Evolutionary conservation across 2,888 invertebrate genomes (phyloP), one percentile per base, ranked within the genome.

Genomic region (Trachelus tabidus): DNA sequence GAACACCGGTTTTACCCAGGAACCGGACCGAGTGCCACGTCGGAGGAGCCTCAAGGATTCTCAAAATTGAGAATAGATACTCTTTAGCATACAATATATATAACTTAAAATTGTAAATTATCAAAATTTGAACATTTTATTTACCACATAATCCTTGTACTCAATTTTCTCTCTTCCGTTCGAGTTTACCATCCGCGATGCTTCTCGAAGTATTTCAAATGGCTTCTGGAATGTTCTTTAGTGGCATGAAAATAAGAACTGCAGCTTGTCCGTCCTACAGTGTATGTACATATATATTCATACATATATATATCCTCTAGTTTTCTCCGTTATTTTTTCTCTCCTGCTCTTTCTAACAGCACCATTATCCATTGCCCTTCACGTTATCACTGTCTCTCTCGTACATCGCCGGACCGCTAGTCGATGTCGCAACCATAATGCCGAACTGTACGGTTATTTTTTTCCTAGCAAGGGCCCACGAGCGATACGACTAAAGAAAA

Each of bases 361-460:
- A n/a, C 11, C 6, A 56, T 75, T 75, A 56, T 30, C 34, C n/a
- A 68, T 56, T 56, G 56, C 56, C 23, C 37, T 56, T 34, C 73
- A 35, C 73, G 23, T 37, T 73, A 34, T 73, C 73, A 4, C 73
- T 34, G 34, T 73, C 73, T 73, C 34, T 73, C 34, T 31, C 31
- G 23, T 35, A 6, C 73, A 30, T 75, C 56, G 79, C 76, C 75
- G 83, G 80, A 84, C 80, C 84, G 84, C 80, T 81, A 78, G 78
- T 33, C 78, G 73, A 34, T 84, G 84, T 81, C 84, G 84, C 84
- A 84, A 84, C 75, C n/a, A 73, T 31, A 71, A 34, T 74, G 74
- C 34, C 74, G 74, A 35, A 34, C 74, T 23, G 74, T 35, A 74
- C 37, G 71, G 71, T 71, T 71, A 71, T 71, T 71, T 71, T 71